Conservation (phyloP, 2,113 vertebrate genomes). For the Aviceda subcristata region DNA sequence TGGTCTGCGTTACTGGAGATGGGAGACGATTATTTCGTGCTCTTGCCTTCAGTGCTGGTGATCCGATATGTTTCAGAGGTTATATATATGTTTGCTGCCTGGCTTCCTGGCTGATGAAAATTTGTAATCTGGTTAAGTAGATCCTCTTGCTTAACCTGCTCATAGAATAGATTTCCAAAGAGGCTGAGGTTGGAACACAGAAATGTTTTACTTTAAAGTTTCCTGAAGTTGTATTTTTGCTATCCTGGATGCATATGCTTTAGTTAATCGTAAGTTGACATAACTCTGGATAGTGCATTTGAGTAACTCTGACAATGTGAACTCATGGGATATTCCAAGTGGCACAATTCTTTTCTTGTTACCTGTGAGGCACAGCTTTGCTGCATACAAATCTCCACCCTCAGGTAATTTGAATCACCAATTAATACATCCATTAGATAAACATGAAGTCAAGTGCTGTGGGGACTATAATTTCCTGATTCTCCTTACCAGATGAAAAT, state of each 20-base stretch:
- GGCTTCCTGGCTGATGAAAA: neutral
- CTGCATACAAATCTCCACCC: neutral
- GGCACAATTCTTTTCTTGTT: neutral
- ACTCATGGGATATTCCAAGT: neutral
- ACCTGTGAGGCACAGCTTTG: neutral
- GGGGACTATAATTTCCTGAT: neutral
- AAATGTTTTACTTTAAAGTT: neutral
- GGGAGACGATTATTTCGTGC: too few species aligned
- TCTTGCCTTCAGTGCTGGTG: too few species aligned
- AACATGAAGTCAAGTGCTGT: neutral
- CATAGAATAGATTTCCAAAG: neutral
- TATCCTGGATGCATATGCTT: neutral
- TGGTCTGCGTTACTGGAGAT: neutral
- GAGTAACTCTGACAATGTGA: neutral
- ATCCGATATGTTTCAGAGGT: neutral
- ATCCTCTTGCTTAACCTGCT: neutral
- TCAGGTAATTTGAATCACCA: neutral
- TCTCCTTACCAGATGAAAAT: neutral
- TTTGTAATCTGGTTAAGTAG: neutral
- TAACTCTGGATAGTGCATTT: neutral
- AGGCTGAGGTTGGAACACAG: neutral
- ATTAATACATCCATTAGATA: neutral
- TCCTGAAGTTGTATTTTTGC: neutral
- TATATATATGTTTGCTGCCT: neutral
- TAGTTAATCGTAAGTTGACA: rapidly evolving